Conservation (phyloP, 2,888 invertebrate genomes). For the Hirudinaria manillensis region DNA sequence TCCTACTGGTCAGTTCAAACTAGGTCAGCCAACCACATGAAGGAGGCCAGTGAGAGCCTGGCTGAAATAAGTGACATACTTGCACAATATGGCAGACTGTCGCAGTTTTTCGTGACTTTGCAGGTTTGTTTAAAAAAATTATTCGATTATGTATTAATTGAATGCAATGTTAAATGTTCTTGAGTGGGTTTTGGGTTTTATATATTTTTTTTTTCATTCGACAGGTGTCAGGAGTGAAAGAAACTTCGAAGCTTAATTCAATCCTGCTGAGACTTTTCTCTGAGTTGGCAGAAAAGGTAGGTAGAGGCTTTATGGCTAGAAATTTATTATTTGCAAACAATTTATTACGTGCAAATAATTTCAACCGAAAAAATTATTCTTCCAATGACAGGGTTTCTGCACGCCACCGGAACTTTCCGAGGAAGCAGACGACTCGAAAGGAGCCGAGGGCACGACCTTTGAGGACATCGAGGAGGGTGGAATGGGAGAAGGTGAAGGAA, state of each 20-base stretch:
- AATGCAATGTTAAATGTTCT: background rate
- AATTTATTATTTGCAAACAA: too few species aligned
- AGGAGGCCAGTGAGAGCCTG: background rate
- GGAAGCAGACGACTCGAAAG: constrained; percentile 65
- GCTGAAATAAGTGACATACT: background rate
- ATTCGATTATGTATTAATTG: background rate
- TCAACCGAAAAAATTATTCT: too few species aligned
- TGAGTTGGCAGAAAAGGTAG: constrained; percentile 69
- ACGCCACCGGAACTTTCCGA: constrained; percentile 51
- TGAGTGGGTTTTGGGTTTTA: background rate
- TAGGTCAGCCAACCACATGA: background rate
- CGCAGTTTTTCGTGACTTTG: background rate
- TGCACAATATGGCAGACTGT: background rate
- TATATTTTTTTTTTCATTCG: constrained; percentile 67
- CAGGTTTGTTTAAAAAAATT: constrained; percentile 12
- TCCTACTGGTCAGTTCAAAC: background rate
- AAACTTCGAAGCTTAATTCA: constrained; percentile 75
- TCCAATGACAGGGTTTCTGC: constrained; percentile 71
- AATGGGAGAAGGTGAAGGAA: constrained; percentile 81
- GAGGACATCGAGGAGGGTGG: constrained; percentile 68
- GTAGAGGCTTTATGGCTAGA: constrained; percentile 59
- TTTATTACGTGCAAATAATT: too few species aligned
- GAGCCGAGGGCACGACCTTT: constrained; percentile 55
- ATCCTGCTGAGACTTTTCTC: constrained; percentile 77
- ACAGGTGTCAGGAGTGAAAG: constrained; percentile 70